Base-by-base conservation (phyloP, 2,888 invertebrate species). In the Ichneumoninae sp. region DNA sequence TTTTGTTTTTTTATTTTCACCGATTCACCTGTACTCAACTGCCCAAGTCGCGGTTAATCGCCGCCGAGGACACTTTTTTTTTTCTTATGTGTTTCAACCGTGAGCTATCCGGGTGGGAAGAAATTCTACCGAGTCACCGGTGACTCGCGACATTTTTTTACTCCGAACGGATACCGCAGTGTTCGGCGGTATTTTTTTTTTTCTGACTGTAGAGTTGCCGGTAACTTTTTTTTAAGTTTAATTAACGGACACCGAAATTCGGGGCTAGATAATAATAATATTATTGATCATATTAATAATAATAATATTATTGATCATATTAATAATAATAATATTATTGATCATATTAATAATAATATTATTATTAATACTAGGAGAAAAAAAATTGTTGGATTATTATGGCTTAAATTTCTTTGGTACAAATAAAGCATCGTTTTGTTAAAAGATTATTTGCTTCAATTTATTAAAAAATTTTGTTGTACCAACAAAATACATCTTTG, bases 1-100 rank as follows among this genome's bases (percentile, higher is more conserved):
- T 63, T 76, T 63, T 22, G 10, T 75, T 63, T 70, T 73, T 54
- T 60, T 19, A 26, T 36, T 36, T 60, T 66, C 63, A 77, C 44
- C 75, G 44, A 47, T 77, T 70, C 68, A 63, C 50, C 52, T 63
- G 50, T 65, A 63, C 75, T 75, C 68, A 33, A 40, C 70, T 79
- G 52, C 60, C 68, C 74, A 13, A 8, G 69, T 63, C 65, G 54
- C n/a, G 36, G 26, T 69, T 44, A 33, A 70, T 60, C 70, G 57
- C 44, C 63, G 33, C 30, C 47, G 50, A 22, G 26, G 26, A 57
- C 22, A 22, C 13, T 47, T 16, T 47, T 47, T 40, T 47, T 47
- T 47, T 47, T 44, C 44, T 57, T 57, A 57, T 26, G 1, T 4
- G 26, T 13, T 57, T 26, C 3, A 13, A 26, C 26, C 5, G 13